phyloP scores from a whole-genome alignment of 2,113 vertebrate species.

The Petroica traversi region DNA sequence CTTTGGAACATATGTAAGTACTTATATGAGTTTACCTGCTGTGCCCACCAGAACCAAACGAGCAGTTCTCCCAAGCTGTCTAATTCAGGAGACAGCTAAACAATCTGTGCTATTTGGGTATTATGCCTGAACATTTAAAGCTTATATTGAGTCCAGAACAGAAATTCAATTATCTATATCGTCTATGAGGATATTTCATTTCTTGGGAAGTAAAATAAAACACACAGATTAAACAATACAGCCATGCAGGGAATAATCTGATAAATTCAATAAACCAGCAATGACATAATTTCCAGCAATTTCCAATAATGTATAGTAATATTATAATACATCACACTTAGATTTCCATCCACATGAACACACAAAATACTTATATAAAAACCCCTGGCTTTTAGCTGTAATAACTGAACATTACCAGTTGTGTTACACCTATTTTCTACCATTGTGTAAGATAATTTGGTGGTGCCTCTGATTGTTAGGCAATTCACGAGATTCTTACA shows the following conservation, averaged over 20 bases:
- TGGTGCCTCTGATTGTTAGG: neutral
- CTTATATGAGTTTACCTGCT: neutral
- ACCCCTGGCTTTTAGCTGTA: neutral
- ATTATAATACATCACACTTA: neutral
- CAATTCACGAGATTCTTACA: neutral
- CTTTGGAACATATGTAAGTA: neutral
- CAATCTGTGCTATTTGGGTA: neutral
- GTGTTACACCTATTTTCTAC: neutral
- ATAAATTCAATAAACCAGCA: neutral
- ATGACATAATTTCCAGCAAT: neutral
- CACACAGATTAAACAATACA: neutral
- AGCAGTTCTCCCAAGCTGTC: neutral
- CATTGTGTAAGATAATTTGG: neutral
- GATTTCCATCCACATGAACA: neutral
- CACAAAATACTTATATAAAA: neutral
- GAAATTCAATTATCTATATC: conserved; percentile 26
- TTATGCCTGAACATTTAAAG: neutral
- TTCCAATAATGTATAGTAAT: neutral
- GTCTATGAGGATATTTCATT: neutral
- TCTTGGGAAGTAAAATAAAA: neutral
- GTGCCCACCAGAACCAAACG: neutral
- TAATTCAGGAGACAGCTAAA: neutral
- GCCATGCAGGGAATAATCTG: neutral
- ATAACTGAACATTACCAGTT: neutral
- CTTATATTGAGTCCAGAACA: neutral